These are phyloP conservation scores for Orycteropus afer DNA, from an alignment of 2,113 vertebrate species.

Conservation along the genomic window DNA sequence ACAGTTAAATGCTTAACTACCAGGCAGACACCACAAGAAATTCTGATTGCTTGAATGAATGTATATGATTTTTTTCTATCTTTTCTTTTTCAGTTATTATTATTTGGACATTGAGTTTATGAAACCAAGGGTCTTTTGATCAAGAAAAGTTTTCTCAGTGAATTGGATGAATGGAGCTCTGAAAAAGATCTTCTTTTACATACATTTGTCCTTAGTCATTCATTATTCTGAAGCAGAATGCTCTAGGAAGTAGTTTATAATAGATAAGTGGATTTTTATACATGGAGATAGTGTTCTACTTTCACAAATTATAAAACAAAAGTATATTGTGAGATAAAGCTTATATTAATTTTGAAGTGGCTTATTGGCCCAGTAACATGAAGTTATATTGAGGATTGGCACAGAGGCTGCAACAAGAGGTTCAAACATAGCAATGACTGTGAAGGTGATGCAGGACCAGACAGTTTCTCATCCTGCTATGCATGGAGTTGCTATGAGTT, in stretches of 20 bases:
- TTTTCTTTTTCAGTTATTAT: not conserved
- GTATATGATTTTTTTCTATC: rapidly evolving
- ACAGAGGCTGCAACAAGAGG: not conserved
- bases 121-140: not conserved
- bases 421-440: not conserved
- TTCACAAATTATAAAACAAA: not conserved
- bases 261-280: not conserved
- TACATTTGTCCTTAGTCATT: no score
- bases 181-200: not conserved
- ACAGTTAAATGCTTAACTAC: not conserved
- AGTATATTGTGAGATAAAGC: not conserved
- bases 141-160: not conserved
- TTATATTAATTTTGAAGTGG: slow-evolving; percentile 17
- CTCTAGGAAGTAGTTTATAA: not conserved
- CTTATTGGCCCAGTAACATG: slow-evolving; percentile 35
- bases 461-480: not conserved
- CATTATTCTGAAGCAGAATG: not conserved
- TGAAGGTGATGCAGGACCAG: not conserved
- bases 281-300: not conserved
- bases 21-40: rapidly evolving
- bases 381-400: not conserved
- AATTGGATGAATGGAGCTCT: not conserved
- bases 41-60: rapidly evolving
- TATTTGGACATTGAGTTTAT: not conserved
- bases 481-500: not conserved